Evolutionary conservation across 1,140 invertebrate genomes (phyloP).

Genomic region (Bombus ignitus): DNA sequence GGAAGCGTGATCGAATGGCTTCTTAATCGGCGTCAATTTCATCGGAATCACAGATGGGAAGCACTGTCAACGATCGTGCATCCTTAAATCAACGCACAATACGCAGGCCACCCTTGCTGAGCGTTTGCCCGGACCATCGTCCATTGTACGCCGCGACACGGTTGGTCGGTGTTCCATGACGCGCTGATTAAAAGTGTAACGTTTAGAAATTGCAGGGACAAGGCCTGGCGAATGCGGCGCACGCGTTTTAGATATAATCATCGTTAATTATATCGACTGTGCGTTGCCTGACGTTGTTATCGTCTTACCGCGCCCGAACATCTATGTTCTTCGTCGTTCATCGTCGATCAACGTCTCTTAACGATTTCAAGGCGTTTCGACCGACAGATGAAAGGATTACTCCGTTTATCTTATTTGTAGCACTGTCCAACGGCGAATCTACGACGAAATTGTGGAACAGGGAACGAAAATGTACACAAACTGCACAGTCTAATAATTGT

Average conservation of each 20-base stretch:
- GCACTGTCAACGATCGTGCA: slow-evolving; percentile 50
- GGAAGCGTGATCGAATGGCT: slow-evolving; percentile 15
- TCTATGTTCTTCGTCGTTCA: too few species aligned
- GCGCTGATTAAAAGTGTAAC: slow-evolving; percentile 70
- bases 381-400: background rate
- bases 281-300: background rate
- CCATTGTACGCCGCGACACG: slow-evolving; percentile 59
- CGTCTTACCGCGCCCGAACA: background rate
- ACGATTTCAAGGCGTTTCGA: background rate
- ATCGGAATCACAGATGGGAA: slow-evolving; percentile 62
- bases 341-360: background rate
- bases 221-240: background rate
- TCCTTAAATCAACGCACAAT: slow-evolving; percentile 70
- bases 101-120: slow-evolving; percentile 42
- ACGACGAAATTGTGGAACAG: too few species aligned
- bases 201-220: slow-evolving; percentile 64
- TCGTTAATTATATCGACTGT: slow-evolving; percentile 59
- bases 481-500: too few species aligned
- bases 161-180: slow-evolving; percentile 65
- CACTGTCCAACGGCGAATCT: too few species aligned
- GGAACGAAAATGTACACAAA: too few species aligned
- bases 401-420: background rate
- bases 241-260: slow-evolving; percentile 53
- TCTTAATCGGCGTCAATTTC: slow-evolving; percentile 62
- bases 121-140: slow-evolving; percentile 43